phyloP scores from a whole-genome alignment of 2,113 vertebrate species.

The Thalassoma bifasciatum region DNA sequence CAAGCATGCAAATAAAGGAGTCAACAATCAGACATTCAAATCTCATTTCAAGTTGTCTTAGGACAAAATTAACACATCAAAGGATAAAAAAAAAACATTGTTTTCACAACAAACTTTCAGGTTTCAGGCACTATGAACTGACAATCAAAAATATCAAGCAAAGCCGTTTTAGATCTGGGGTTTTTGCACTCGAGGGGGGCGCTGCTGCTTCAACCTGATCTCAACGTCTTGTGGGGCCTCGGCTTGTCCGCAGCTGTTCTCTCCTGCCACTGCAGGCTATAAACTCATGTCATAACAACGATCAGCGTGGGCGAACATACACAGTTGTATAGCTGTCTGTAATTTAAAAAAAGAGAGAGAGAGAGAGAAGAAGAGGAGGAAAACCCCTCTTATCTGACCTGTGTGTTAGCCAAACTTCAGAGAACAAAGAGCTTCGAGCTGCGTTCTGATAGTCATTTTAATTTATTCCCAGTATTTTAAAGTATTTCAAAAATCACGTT shows the following conservation, averaged over 20 bases:
- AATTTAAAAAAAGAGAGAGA: background rate
- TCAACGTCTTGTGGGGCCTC: constrained; percentile 66
- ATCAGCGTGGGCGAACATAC: constrained; percentile 31
- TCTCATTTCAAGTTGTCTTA: too few species aligned
- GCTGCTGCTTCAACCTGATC: background rate
- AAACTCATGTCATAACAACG: constrained; percentile 69
- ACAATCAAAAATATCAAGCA: too few species aligned
- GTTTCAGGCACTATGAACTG: too few species aligned
- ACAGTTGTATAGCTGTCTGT: constrained; percentile 5
- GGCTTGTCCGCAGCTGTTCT: constrained; percentile 66
- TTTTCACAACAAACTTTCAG: background rate
- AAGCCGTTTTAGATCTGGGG: too few species aligned
- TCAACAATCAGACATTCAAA: too few species aligned
- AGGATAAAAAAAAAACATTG: background rate
- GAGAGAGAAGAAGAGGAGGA: background rate
- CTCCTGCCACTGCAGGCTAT: constrained; percentile 51
- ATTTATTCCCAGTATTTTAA: background rate
- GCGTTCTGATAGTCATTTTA: too few species aligned
- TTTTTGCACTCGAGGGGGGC: background rate
- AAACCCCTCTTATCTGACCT: background rate
- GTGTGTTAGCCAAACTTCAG: background rate
- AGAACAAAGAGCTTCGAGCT: background rate
- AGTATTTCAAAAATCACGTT: background rate
- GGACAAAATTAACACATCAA: too few species aligned
- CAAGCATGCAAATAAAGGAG: too few species aligned